Conservation (phyloP, 1,140 invertebrate species). For the Augochlora pura region DNA sequence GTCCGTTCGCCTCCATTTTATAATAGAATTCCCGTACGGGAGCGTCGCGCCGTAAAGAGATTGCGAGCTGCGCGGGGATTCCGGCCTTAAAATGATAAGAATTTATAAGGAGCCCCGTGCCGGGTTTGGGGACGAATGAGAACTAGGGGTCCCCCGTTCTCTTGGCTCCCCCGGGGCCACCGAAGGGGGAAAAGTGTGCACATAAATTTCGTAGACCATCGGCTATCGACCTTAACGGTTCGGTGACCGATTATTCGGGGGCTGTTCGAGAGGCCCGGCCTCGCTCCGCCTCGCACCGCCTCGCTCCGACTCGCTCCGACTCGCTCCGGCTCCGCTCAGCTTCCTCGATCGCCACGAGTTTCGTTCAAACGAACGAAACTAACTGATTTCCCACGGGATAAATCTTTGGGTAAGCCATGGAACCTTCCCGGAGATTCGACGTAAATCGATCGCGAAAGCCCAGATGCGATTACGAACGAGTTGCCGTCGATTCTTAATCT, state of each 20-base stretch:
- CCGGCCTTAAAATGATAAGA: neutral
- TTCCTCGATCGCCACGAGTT: conserved; percentile 48
- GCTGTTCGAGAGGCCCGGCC: conserved; percentile 20
- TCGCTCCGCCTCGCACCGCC: no score
- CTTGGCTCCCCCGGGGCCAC: neutral
- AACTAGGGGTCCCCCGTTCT: neutral
- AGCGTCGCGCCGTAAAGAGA: neutral
- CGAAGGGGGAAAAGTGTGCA: neutral
- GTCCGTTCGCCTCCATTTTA: no score
- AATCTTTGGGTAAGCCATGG: conserved; percentile 56
- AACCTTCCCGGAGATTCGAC: conserved; percentile 45
- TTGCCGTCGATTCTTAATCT: conserved; percentile 33
- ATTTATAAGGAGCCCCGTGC: neutral
- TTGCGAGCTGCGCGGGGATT: neutral
- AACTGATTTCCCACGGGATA: conserved; percentile 68
- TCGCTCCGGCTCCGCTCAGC: neutral
- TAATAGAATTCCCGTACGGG: neutral
- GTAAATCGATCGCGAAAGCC: conserved; percentile 59
- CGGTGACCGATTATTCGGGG: conserved; percentile 54
- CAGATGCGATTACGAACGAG: conserved; percentile 55
- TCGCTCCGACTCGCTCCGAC: no score
- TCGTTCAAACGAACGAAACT: conserved; percentile 58
- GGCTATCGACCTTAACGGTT: conserved; percentile 54
- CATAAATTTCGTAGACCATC: conserved; percentile 28
- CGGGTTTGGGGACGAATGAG: neutral